Conservation (phyloP, 2,113 vertebrate genomes). For the Phalacrocorax carbo region DNA sequence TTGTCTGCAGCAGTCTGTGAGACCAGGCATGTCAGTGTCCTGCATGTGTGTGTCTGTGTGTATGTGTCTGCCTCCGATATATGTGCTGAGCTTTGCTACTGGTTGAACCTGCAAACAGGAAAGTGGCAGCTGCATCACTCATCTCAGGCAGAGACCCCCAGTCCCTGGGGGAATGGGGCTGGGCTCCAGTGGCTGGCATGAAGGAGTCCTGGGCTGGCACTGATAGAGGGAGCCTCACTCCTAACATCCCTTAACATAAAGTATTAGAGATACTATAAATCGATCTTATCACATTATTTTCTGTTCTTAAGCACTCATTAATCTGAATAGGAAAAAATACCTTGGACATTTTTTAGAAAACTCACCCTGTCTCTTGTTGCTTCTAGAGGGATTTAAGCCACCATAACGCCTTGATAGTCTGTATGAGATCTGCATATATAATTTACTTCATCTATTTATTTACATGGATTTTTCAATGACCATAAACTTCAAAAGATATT, state of each 20-base stretch:
- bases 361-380: not conserved
- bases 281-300: not conserved
- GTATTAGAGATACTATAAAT: not conserved
- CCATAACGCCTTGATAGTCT: not conserved
- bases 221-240: not conserved
- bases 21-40: accelerated
- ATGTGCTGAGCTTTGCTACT: accelerated
- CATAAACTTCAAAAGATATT: slow-evolving; percentile 50
- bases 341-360: not conserved
- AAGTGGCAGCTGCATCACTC: not conserved
- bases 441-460: slow-evolving; percentile 4
- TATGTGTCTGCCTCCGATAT: not conserved
- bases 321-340: not conserved
- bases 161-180: too few relatives aligned
- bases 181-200: not conserved
- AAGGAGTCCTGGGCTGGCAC: accelerated
- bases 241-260: not conserved
- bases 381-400: not conserved
- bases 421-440: not conserved
- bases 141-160: not conserved
- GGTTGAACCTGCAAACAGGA: not conserved
- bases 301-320: not conserved
- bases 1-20: not conserved
- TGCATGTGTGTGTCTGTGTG: accelerated
- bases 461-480: slow-evolving; percentile 49